Base-by-base conservation (phyloP, 2,888 invertebrate genomes). In the Junonia oenone region DNA sequence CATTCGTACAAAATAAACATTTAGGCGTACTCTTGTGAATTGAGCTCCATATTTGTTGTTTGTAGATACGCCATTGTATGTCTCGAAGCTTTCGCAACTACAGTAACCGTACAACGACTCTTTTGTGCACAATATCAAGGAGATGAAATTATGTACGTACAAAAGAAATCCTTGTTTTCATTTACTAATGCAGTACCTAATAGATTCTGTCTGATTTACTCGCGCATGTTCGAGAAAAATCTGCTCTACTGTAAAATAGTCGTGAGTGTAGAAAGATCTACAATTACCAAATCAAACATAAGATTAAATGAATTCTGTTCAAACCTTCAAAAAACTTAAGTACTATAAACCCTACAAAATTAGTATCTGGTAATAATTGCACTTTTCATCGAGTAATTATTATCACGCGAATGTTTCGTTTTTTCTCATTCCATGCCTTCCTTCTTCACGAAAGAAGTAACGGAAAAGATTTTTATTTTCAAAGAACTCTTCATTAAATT, bases 111-210 rank as follows among this genome's bases (percentile, higher is more conserved):
- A 43, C 22, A 26, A 26, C 43, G 26, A 26, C 22, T 26, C 43
- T 22, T 43, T 43, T 22, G 22, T 43, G 43, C 43, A 43, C 22
- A 6, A 43, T 43, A 43, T 26, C 43, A 43, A 43, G 43, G 43
- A 40, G 19, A 43, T 26, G 43, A 43, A 26, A 26, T 22, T 43
- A 26, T 26, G 38, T 38, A 17, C 17, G 8, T 38, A 38, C 38
- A 38, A 38, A 17, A 31, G 38, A 38, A 38, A 38, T 43, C 22
- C 22, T 22, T 43, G 43, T 22, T 43, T 43, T 43, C 22, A 43
- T 43, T 43, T 13, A 22, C 26, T 22, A 22, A 43, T 43, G 43
- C 22, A 22, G 26, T 43, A 19, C n/a, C n/a, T n/a, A n/a, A 22
- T 40, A 22, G 43, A 26, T 22, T 26, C 26, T 13, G 22, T 40